Evolutionary conservation across 2,113 vertebrate genomes (phyloP).

Genomic region (Chinchilla lanigera): DNA sequence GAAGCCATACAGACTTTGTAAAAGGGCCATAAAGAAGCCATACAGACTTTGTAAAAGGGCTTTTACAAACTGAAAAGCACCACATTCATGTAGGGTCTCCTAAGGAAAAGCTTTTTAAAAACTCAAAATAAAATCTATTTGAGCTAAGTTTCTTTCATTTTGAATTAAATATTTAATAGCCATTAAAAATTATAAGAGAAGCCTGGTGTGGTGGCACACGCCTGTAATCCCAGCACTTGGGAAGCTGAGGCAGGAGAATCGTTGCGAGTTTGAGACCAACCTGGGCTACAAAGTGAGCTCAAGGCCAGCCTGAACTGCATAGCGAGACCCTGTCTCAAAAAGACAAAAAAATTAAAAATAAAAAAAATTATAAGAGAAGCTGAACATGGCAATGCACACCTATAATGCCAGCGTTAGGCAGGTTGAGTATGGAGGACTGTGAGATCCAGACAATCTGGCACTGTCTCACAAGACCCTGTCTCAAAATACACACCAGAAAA

Average conservation of each 20-base stretch:
- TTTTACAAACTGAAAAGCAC: conserved; percentile 7
- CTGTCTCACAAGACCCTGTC: not conserved
- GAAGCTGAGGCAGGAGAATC: no score
- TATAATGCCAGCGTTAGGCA: not conserved
- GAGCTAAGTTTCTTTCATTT: not conserved
- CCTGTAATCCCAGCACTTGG: no score
- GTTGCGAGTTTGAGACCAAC: no score
- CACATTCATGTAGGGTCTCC: not conserved
- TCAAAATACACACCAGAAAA: not conserved
- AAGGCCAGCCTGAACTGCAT: no score
- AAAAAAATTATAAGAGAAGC: not conserved
- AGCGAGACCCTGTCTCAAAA: no score
- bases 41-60: no score
- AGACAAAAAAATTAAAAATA: no score
- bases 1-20: not conserved
- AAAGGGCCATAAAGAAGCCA: no score
- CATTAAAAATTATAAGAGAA: conserved; percentile 13
- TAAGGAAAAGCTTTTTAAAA: not conserved
- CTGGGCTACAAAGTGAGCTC: no score
- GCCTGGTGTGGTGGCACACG: no score
- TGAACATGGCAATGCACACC: not conserved
- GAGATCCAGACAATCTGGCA: not conserved
- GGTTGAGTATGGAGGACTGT: not conserved
- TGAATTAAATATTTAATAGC: conserved; percentile 38
- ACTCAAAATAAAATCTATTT: no score